A percentile compares a stretch with the other conserved stretches of the same genome.
Conservation (phyloP, 2,113 vertebrate genomes). For the Amphilophus citrinellus region DNA sequence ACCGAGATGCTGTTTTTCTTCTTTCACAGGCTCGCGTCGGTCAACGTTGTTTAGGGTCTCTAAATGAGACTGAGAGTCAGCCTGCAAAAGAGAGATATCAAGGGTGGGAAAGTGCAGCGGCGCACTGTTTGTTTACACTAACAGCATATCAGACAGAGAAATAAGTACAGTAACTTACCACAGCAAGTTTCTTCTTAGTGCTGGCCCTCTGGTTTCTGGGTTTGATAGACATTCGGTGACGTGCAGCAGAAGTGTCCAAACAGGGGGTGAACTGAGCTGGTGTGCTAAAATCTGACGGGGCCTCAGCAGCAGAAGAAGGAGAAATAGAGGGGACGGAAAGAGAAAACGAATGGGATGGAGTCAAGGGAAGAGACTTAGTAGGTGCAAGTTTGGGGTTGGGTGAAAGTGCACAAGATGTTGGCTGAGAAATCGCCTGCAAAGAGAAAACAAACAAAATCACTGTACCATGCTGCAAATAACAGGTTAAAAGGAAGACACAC, state of each 20-base stretch:
- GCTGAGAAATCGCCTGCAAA: constrained; percentile 75
- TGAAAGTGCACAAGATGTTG: constrained; percentile 73
- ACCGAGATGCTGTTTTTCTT: constrained; percentile 61
- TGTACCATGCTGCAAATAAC: background rate
- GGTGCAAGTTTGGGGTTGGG: constrained; percentile 65
- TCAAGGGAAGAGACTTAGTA: constrained; percentile 39
- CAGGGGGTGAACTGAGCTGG: constrained; percentile 85
- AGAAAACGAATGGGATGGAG: constrained; percentile 65
- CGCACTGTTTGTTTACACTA: background rate
- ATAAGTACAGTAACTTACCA: constrained; percentile 75
- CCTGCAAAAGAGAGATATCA: constrained; percentile 37
- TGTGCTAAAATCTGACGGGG: constrained; percentile 83
- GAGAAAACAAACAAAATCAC: background rate
- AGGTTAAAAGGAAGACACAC: background rate
- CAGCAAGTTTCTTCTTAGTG: constrained; percentile 81
- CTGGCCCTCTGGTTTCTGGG: constrained; percentile 91
- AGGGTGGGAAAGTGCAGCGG: background rate
- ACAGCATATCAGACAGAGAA: background rate
- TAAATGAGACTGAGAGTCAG: constrained; percentile 51
- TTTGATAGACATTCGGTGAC: constrained; percentile 92
- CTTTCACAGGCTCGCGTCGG: constrained; percentile 77
- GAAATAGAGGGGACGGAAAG: constrained; percentile 42
- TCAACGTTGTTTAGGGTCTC: constrained; percentile 81
- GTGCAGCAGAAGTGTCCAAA: constrained; percentile 94
- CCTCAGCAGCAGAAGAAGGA: constrained; percentile 53